A percentile compares a stretch with the other conserved stretches of the same genome.
These are phyloP conservation scores for Pungitius pungitius DNA, from an alignment of 2,113 vertebrate species.

Conservation along the genomic window DNA sequence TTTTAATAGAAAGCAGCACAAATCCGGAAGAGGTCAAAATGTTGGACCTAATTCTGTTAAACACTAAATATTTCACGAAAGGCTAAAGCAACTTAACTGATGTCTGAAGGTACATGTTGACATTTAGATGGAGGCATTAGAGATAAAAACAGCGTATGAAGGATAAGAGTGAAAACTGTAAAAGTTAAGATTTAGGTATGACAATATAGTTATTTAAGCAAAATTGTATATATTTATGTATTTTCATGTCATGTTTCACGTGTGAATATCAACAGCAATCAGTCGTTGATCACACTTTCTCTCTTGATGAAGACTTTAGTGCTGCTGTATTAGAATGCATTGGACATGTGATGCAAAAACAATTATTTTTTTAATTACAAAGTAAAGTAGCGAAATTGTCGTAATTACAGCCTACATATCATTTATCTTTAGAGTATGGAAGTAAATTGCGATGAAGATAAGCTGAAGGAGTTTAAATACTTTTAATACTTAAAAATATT, in stretches of 20 bases:
- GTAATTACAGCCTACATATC: not conserved
- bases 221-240: not conserved
- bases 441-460: not conserved
- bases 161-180: not conserved
- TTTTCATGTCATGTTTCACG: not conserved
- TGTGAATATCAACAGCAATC: not conserved
- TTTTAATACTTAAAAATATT: not conserved
- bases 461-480: not conserved
- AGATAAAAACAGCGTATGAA: not conserved
- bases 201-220: not conserved
- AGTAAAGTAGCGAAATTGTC: not conserved
- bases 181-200: not conserved
- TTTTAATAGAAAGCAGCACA: slow-evolving; percentile 52
- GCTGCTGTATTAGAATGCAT: not conserved
- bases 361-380: not conserved
- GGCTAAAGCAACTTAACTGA: not conserved
- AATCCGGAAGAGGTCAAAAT: slow-evolving; percentile 36
- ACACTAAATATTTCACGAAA: slow-evolving; percentile 19
- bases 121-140: not conserved
- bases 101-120: not conserved
- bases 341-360: not conserved
- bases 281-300: not conserved
- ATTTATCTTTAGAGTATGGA: not conserved
- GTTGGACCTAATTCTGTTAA: slow-evolving; percentile 35
- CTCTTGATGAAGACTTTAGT: not conserved